Evolutionary conservation across 1,140 invertebrate species (phyloP).

Genomic region (Cryptotermes secundus): DNA sequence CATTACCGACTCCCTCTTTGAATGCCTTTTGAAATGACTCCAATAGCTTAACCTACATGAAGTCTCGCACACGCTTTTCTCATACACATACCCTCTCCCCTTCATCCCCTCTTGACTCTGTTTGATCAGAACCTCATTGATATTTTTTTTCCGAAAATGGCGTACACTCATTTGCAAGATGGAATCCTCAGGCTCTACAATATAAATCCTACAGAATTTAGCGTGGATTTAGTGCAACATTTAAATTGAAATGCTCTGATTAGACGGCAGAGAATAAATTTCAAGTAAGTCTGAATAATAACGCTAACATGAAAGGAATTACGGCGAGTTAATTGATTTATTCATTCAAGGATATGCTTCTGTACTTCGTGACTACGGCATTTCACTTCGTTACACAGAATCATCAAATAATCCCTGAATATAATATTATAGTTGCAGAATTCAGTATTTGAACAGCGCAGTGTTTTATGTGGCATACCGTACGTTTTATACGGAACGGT

Average conservation of each 20-base stretch:
- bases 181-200: background rate
- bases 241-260: constrained; percentile 3
- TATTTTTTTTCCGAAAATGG: background rate
- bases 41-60: constrained; percentile 29
- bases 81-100: background rate
- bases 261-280: background rate
- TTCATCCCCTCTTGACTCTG: background rate
- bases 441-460: too few species aligned
- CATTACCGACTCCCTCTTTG: constrained; percentile 23
- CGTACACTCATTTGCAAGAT: constrained; percentile 13
- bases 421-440: too few species aligned
- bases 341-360: too few species aligned
- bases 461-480: too few species aligned
- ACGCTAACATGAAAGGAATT: too few species aligned
- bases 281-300: background rate
- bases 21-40: constrained; percentile 30
- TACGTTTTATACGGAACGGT: too few species aligned
- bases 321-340: too few species aligned
- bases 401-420: too few species aligned
- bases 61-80: background rate
- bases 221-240: background rate
- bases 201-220: constrained; percentile 6
- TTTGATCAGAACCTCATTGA: constrained; percentile 29
- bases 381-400: too few species aligned
- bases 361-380: too few species aligned